A percentile compares a stretch with the other conserved stretches of the same genome.
Evolutionary conservation across 2,113 vertebrate genomes (phyloP).

Genomic region (Nipponia nippon): DNA sequence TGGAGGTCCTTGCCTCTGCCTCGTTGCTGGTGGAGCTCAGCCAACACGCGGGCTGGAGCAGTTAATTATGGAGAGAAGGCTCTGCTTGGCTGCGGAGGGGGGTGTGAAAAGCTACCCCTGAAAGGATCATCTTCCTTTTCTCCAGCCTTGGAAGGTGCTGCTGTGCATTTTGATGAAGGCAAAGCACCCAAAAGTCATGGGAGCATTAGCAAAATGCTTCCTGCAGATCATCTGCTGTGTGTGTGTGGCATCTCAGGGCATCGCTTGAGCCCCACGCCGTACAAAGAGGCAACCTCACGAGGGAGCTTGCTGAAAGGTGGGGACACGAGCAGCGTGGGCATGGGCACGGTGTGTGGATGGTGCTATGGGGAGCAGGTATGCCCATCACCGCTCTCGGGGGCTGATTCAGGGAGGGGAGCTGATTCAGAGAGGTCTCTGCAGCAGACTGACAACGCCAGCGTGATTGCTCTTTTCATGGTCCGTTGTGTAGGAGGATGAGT

Average conservation of each 20-base stretch:
- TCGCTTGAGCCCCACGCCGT: accelerated
- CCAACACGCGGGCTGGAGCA: not conserved
- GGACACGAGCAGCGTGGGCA: not conserved
- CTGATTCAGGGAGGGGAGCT: not conserved
- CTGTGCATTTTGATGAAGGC: slow-evolving; percentile 37
- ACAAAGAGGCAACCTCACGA: accelerated
- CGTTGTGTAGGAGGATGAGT: slow-evolving; percentile 34
- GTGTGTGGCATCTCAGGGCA: accelerated
- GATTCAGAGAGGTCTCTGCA: not conserved
- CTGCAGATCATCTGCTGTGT: not conserved
- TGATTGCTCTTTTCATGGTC: slow-evolving; percentile 27
- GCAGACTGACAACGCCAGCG: not conserved
- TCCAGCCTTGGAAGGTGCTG: not conserved
- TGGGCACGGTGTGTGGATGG: not conserved
- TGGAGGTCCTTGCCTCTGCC: not conserved
- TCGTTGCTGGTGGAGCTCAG: not conserved
- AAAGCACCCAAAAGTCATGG: not conserved
- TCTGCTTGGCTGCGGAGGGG: not conserved
- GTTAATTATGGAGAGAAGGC: not conserved
- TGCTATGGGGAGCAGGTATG: not conserved
- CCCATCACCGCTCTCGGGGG: accelerated
- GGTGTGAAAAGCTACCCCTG: not conserved
- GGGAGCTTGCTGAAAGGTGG: not conserved
- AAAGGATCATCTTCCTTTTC: slow-evolving; percentile 5
- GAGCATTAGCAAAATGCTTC: not conserved